Evolutionary conservation across 1,140 invertebrate genomes (phyloP).

Genomic region (Subanguina moxae): DNA sequence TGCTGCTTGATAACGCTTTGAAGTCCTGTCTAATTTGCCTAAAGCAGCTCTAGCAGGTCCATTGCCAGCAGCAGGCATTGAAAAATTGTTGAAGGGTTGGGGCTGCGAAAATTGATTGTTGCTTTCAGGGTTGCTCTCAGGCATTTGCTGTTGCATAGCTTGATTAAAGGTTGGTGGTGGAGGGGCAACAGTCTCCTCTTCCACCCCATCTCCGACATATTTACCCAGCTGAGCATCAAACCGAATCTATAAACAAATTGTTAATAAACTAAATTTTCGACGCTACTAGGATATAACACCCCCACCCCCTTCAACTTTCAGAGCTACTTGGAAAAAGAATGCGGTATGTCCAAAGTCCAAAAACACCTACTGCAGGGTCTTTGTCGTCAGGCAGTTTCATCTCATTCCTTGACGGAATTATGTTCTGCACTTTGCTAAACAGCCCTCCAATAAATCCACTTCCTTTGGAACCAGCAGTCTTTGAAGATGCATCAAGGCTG

Average conservation of each 20-base stretch:
- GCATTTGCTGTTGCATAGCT: neutral
- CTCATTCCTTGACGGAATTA: slow-evolving; percentile 24
- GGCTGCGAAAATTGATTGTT: neutral
- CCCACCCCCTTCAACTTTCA: too few species aligned
- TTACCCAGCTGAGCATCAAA: slow-evolving; percentile 18
- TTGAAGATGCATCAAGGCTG: neutral
- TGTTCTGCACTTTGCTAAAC: slow-evolving; percentile 18
- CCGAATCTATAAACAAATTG: slow-evolving; percentile 12
- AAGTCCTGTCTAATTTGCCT: neutral
- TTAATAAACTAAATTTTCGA: neutral
- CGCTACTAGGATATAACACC: too few species aligned
- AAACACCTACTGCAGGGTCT: slow-evolving; percentile 16
- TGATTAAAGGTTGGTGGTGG: slow-evolving; percentile 22
- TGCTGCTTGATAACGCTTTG: neutral
- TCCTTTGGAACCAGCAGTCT: neutral
- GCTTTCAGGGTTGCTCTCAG: too few species aligned
- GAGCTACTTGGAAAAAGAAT: too few species aligned
- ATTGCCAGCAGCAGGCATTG: neutral
- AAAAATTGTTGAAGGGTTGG: neutral
- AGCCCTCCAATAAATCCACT: slow-evolving; percentile 29
- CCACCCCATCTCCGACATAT: slow-evolving; percentile 30
- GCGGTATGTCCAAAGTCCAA: too few species aligned
- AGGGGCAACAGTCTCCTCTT: slow-evolving; percentile 23
- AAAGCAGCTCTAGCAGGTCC: neutral
- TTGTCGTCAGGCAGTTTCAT: slow-evolving; percentile 34